A percentile compares a stretch with the other conserved stretches of the same genome.
Conservation (phyloP, 2,888 invertebrate genomes). For the Xestia c-nigrum region DNA sequence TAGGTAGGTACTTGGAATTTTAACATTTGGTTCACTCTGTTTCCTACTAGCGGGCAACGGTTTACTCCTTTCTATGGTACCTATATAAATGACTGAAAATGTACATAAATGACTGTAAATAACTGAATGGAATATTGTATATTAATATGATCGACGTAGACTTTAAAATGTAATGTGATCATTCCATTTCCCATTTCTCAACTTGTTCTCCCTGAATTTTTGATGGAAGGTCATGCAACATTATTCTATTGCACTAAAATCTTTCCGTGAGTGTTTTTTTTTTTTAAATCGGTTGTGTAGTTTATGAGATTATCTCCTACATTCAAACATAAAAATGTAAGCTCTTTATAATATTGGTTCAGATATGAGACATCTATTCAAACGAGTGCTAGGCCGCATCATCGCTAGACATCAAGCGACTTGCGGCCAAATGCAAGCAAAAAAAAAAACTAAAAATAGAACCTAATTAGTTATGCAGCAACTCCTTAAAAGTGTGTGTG, state of each 20-base stretch:
- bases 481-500: conserved; percentile 14
- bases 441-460: background rate
- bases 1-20: conserved; percentile 45
- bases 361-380: background rate
- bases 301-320: no score
- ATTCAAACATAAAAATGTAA: background rate
- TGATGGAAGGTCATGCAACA: background rate
- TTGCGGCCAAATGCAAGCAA: no score
- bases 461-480: background rate
- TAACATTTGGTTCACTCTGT: conserved; percentile 44
- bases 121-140: conserved; percentile 20
- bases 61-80: conserved; percentile 4
- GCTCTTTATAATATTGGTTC: no score
- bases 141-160: no score
- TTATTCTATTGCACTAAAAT: background rate
- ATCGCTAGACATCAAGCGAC: no score
- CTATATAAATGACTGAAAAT: background rate
- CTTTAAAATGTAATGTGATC: background rate
- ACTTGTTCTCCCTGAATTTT: no score
- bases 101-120: no score
- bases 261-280: background rate
- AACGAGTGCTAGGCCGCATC: no score
- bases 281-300: background rate
- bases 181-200: no score
- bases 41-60: conserved; percentile 30